Percentiles rank a stretch among this genome's conserved stretches.
Conservation (phyloP, 1,140 invertebrate species). For the Ectropis grisescens region DNA sequence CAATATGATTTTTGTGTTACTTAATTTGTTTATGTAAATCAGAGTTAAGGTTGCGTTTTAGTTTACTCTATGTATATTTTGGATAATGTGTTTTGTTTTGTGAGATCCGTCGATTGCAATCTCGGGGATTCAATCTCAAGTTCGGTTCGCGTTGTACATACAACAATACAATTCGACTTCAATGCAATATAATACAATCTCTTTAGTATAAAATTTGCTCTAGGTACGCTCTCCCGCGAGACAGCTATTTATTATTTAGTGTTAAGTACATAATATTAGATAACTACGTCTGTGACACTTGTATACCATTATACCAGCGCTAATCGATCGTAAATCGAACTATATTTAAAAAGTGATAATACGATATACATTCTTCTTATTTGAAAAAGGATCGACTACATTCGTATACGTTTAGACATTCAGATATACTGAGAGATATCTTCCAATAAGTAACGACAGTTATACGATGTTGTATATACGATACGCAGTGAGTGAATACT, state of each 20-base stretch:
- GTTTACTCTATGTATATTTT: conserved; percentile 65
- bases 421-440: conserved; percentile 43
- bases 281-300: conserved; percentile 55
- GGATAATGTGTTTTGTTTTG: conserved; percentile 29
- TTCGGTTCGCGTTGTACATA: conserved; percentile 46
- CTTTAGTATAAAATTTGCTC: conserved; percentile 61
- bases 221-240: conserved; percentile 48
- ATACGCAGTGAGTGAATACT: conserved; percentile 54
- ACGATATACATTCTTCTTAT: conserved; percentile 55
- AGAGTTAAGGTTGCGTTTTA: conserved; percentile 47
- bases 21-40: conserved; percentile 62
- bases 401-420: conserved; percentile 60
- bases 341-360: conserved; percentile 60
- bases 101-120: conserved; percentile 51
- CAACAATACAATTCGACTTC: conserved; percentile 36
- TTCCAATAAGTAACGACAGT: conserved; percentile 58
- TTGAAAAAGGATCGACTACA: conserved; percentile 53
- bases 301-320: conserved; percentile 61
- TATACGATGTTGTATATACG: conserved; percentile 67
- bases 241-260: conserved; percentile 68
- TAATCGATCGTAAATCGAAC: conserved; percentile 38
- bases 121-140: conserved; percentile 65
- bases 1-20: conserved; percentile 59
- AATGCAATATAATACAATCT: conserved; percentile 56
- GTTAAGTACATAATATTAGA: conserved; percentile 51